Conservation (phyloP, 1,140 invertebrate genomes). For the Philotrypesis tridentata region DNA sequence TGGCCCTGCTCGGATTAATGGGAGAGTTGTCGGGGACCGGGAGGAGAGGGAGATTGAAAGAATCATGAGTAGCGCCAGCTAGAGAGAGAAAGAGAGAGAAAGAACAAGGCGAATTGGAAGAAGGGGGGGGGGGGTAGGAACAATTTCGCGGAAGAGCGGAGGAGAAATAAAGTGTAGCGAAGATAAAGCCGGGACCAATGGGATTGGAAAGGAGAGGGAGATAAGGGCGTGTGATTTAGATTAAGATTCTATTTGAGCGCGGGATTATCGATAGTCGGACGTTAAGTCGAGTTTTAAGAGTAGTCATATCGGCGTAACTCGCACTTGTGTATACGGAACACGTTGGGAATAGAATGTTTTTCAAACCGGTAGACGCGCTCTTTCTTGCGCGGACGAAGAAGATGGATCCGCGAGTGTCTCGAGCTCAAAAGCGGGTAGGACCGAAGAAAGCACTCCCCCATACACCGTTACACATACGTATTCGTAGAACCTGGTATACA, state of each 20-base stretch:
- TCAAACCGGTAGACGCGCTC: too few species aligned
- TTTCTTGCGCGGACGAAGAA: neutral
- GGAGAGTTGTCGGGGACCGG: neutral
- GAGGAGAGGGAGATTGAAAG: conserved; percentile 15
- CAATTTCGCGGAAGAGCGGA: neutral
- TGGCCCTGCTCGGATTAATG: conserved; percentile 16
- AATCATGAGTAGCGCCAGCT: neutral
- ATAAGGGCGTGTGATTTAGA: conserved; percentile 29
- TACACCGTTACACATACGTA: too few species aligned
- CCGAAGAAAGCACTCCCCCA: neutral
- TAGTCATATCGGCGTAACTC: too few species aligned
- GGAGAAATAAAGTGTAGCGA: conserved; percentile 3
- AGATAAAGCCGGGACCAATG: neutral
- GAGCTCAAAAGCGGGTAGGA: neutral
- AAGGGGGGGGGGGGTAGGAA: neutral
- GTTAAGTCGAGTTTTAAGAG: too few species aligned
- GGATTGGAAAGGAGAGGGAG: conserved; percentile 24
- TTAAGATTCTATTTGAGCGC: conserved; percentile 11
- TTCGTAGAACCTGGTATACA: too few species aligned
- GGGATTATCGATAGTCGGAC: neutral
- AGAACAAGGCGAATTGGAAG: neutral
- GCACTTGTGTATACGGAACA: too few species aligned
- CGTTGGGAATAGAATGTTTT: too few species aligned
- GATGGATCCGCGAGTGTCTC: too few species aligned
- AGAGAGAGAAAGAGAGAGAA: neutral